phyloP scores from a whole-genome alignment of 2,888 invertebrate species.

The Eupeodes latifasciatus region DNA sequence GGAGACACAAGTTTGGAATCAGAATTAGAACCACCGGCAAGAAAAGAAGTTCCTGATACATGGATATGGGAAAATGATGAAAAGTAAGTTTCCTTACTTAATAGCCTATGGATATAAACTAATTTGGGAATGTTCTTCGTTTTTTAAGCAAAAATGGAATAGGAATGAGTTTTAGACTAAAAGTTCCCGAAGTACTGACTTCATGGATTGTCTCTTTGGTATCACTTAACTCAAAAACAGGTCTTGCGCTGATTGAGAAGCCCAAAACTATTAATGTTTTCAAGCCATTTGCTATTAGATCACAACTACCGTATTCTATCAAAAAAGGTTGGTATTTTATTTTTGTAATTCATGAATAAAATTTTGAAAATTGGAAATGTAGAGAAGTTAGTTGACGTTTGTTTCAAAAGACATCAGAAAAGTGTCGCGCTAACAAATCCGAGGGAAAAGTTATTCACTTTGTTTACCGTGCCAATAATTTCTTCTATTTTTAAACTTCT shows the following conservation, averaged over 20 bases:
- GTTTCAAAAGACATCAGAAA: too few relatives aligned
- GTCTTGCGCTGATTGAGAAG: conserved; percentile 89
- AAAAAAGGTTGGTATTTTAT: conserved; percentile 85
- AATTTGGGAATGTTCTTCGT: too few relatives aligned
- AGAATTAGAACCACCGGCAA: conserved; percentile 20
- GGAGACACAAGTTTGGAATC: conserved; percentile 42
- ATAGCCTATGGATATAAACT: background rate
- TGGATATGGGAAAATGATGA: conserved; percentile 71
- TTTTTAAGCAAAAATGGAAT: conserved; percentile 84
- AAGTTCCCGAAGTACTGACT: conserved; percentile 90
- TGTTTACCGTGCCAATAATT: too few relatives aligned
- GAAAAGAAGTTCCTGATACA: conserved; percentile 65
- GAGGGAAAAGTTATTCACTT: too few relatives aligned
- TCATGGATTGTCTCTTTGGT: conserved; percentile 92
- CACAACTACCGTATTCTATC: conserved; percentile 90
- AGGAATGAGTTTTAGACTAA: conserved; percentile 85
- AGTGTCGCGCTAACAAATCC: too few relatives aligned
- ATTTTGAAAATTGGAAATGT: too few relatives aligned
- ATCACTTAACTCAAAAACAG: conserved; percentile 89
- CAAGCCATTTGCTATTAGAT: conserved; percentile 90
- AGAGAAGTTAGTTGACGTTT: too few relatives aligned
- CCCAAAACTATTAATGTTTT: conserved; percentile 89
- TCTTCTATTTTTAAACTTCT: background rate
- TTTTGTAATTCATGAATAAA: too few relatives aligned
- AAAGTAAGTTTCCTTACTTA: conserved; percentile 16